Evolutionary conservation across 1,140 invertebrate genomes (phyloP), one percentile per base, ranked within the genome.

Genomic region (Brachionus plicatilis): DNA sequence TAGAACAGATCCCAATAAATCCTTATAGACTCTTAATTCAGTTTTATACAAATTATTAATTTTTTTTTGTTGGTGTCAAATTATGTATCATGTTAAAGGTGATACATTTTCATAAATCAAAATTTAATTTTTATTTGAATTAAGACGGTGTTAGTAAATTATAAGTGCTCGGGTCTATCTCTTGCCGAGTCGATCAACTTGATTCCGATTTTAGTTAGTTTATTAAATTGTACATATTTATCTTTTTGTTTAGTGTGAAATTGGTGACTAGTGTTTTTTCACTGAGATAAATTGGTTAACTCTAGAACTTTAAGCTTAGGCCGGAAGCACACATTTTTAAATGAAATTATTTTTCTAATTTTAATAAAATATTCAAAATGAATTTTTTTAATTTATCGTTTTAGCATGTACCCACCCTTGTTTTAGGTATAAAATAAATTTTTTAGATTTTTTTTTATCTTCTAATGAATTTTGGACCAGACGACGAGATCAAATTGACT

Each of bases 71-170:
- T 56, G 53, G 20, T 60, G 53, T 60, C 17, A 60, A 56, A 60
- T 60, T 2, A 60, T 24, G 17, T 60, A 60, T 60, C 17, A 60
- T 60, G 20, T 24, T 27, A 24, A 60, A 60, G 2, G 27, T 60
- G 53, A 60, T 60, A 68, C 6, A 41, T 33, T 33, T 68, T 68
- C 66, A 68, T n/a, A n/a, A 68, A 68, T 68, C 66, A 68, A 68
- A 68, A 68, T 68, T 33, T 14, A 14, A 41, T 33, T 68, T 68
- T 68, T 68, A 68, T 68, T 68, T 68, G 66, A 68, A 68, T 33
- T 33, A 68, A 68, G 27, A 68, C 66, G 29, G 66, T 68, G 27
- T 68, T 68, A 68, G 27, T 33, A 33, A 68, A 68, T 68, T 60
- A 60, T 20, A 8, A 20, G 17, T 20, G 17, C 53, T 60, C 17